Evolutionary conservation across 2,113 vertebrate species (phyloP), one percentile per base, ranked within the genome.

Genomic region (Elachura formosa): DNA sequence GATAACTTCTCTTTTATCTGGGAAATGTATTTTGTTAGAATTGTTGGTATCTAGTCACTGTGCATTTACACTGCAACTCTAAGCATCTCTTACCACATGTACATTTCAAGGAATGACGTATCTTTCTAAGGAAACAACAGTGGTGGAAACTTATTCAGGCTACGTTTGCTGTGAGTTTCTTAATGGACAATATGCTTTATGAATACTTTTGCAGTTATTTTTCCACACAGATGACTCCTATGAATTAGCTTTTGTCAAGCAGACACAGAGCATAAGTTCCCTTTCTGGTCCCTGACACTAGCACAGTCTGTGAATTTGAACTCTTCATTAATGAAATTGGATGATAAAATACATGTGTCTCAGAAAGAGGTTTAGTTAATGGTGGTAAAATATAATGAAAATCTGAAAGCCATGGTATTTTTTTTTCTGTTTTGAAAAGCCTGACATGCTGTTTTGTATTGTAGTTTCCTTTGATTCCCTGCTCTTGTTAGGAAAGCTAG

Each of bases 171-270:
- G 33, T 17, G 56, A 79, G 45, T 83, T 73, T 89, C 24, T 83
- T 90, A 46, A 73, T 62, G 79, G 75, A 23, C 43, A 89, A 36
- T 84, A 56, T 76, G 10, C 74, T 96, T 87, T 89, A 82, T 77
- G 74, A 93, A 58, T 69, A 29, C n/a, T 21, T 22, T 59, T 59
- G 71, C 63, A 26, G 45, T 62, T 80, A 26, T 94, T 97, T 93
- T 89, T 95, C 92, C 67, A 66, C 51, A 51, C 33, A 62, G 58
- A 64, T 49, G 34, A 84, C 49, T 92, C 24, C 40, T 69, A 46
- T 76, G 92, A 91, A 91, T 90, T 80, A 80, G 26, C 21, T 94
- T 94, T 90, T 91, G 48, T 87, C 54, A 91, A 61, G 58, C 5
- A 69, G 26, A 52, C 29, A 55, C 6, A 36, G 72, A 83, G n/a